Base-by-base conservation (phyloP, 1,140 invertebrate genomes). In the Penaeus vannamei region DNA sequence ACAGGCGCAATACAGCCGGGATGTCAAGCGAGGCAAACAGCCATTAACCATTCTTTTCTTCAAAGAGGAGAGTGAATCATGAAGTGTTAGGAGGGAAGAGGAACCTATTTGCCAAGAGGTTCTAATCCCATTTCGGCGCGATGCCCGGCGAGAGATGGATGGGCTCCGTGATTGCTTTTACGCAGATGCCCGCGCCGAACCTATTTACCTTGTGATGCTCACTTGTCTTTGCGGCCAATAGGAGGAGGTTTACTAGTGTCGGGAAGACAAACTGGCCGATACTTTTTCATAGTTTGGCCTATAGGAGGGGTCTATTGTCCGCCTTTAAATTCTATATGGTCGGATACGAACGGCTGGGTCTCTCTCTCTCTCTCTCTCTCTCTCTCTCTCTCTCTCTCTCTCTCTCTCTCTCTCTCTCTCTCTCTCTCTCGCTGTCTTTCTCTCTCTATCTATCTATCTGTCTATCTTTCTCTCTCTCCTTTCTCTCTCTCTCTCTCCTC, bases 121-220 rank as follows among this genome's bases (percentile, higher is more conserved):
- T 29, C 59, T 46, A 66, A 66, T 42, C 23, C 7, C n/a, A 61
- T 14, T 53, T 62, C 19, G 84, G 62, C 23, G 64, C 61, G 84
- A 42, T n/a, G 42, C 22, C 32, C 32, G 76, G 22, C 29, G 81
- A 84, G n/a, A 84, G 81, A 84, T 84, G 81, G 81, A 84, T 84
- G 81, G 81, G 81, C 60, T 60, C 19, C 60, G 46, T 84, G 81
- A 84, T 84, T 84, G 81, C 53, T 84, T 53, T 84, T 84, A 84
- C 81, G 81, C 60, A 84, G 81, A 84, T 84, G 60, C 81, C 81
- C 81, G 62, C 46, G 81, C 81, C 23, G 62, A 32, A 53, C 81
- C 60, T 26, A 61, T 84, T 84, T 61, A 84, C 29, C 81, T 60
- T 29, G 81, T 60, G 81, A 84, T 84, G 81, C 62, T 84, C 81